These are phyloP conservation scores for Patiria miniata DNA, from an alignment of 35 echinoderm and acorn worm species.

Conservation along the genomic window DNA sequence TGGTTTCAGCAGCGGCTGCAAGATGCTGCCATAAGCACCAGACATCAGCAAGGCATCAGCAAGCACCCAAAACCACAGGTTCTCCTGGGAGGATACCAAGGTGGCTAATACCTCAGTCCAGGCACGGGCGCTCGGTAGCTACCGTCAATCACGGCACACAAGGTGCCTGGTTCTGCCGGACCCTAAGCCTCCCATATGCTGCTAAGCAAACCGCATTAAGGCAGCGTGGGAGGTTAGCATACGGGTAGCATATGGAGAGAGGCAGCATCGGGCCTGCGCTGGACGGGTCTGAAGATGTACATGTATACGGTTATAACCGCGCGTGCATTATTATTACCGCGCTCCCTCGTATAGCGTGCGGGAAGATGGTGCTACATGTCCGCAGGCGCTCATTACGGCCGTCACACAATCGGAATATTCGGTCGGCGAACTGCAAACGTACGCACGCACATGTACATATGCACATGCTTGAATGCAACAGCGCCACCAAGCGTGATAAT, in stretches of 20 bases:
- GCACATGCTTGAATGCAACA: background rate
- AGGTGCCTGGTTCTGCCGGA: slow-evolving; percentile 7
- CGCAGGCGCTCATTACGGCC: slow-evolving; percentile 6
- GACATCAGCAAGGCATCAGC: no score
- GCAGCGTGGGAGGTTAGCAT: background rate
- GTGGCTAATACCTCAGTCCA: no score
- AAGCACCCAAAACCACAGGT: no score
- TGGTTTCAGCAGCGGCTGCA: no score
- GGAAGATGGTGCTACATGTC: background rate
- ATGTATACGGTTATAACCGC: background rate
- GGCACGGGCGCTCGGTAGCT: no score
- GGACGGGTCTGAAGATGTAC: background rate
- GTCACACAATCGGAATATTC: slow-evolving; percentile 13
- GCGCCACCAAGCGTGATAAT: slow-evolving; percentile 15
- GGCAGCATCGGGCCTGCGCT: background rate
- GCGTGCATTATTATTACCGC: slow-evolving; percentile 8
- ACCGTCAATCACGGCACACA: background rate
- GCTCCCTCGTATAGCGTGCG: background rate
- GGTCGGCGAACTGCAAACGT: background rate
- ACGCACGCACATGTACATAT: background rate
- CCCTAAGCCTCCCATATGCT: slow-evolving; percentile 12
- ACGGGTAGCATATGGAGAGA: background rate
- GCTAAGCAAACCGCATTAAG: background rate
- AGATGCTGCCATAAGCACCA: no score
- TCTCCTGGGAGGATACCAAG: no score